Percentiles rank a stretch among this genome's conserved stretches.
Evolutionary conservation across 2,113 vertebrate species (phyloP).

Genomic region (Raja brachyura): DNA sequence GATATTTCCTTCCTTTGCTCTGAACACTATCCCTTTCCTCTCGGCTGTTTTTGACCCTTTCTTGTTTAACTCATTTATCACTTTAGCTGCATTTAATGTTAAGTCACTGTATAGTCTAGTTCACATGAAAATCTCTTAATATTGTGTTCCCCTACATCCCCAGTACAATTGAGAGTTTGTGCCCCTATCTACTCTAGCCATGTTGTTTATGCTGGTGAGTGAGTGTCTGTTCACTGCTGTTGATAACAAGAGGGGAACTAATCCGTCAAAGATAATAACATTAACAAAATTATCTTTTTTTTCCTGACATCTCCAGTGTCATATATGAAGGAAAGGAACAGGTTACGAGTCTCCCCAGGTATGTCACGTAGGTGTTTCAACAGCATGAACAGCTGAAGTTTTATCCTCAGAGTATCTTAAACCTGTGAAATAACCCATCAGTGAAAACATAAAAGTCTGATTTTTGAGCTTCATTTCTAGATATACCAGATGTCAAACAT

Average conservation of each 20-base stretch:
- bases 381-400: not conserved
- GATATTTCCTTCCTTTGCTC: not conserved
- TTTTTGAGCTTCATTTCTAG: not conserved
- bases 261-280: not conserved
- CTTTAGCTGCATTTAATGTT: not conserved
- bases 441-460: not conserved
- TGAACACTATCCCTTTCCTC: not conserved
- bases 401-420: not conserved
- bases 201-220: not conserved
- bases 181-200: not conserved
- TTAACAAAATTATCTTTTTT: not conserved
- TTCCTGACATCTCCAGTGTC: not conserved
- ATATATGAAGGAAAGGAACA: not conserved
- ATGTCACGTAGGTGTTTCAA: not conserved
- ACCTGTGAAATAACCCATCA: not conserved
- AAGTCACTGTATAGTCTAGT: not conserved
- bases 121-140: not conserved
- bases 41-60: not conserved
- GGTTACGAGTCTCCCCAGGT: not conserved
- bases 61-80: not conserved
- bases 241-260: not conserved
- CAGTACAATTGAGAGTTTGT: not conserved
- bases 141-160: not conserved
- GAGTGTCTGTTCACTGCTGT: not conserved
- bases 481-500: not conserved